Percentiles rank a stretch among this genome's conserved stretches.
These are phyloP conservation scores for Hybos culiciformis DNA, from an alignment of 2,888 invertebrate genomes.

Conservation along the genomic window DNA sequence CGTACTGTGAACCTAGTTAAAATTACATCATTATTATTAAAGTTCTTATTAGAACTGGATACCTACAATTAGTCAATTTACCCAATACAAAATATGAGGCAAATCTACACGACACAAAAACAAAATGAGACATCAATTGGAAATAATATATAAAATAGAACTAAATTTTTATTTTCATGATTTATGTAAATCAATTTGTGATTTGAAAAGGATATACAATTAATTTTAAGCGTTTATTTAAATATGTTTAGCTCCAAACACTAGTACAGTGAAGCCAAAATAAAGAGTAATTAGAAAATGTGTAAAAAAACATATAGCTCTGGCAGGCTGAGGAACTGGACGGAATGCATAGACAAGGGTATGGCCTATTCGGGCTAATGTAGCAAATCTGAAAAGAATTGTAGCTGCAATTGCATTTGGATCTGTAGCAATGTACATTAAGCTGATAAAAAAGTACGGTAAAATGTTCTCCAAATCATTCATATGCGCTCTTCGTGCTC, in stretches of 20 bases:
- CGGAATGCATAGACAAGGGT: conserved; percentile 49
- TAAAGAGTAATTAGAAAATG: conserved; percentile 37
- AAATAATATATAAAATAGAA: no score
- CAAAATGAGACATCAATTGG: no score
- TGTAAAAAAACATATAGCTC: conserved; percentile 36
- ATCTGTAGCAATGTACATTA: conserved; percentile 43
- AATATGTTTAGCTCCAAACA: conserved; percentile 22
- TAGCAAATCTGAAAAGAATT: conserved; percentile 42
- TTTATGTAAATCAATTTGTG: no score
- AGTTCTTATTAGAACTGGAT: no score
- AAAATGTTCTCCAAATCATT: conserved; percentile 59
- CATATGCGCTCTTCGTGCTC: conserved; percentile 53
- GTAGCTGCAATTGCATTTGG: conserved; percentile 40
- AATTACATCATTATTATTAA: no score
- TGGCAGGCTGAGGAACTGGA: conserved; percentile 43
- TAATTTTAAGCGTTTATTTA: conserved; percentile 17
- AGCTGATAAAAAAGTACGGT: conserved; percentile 42
- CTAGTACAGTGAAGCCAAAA: conserved; percentile 37
- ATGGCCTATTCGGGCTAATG: conserved; percentile 42
- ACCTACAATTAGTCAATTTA: no score
- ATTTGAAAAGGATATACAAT: no score
- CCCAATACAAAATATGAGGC: no score
- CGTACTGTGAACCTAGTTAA: no score
- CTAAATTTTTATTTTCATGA: no score
- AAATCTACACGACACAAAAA: no score